These are phyloP conservation scores for Pheosia tremula DNA, from an alignment of 2,888 invertebrate genomes.

Conservation along the genomic window DNA sequence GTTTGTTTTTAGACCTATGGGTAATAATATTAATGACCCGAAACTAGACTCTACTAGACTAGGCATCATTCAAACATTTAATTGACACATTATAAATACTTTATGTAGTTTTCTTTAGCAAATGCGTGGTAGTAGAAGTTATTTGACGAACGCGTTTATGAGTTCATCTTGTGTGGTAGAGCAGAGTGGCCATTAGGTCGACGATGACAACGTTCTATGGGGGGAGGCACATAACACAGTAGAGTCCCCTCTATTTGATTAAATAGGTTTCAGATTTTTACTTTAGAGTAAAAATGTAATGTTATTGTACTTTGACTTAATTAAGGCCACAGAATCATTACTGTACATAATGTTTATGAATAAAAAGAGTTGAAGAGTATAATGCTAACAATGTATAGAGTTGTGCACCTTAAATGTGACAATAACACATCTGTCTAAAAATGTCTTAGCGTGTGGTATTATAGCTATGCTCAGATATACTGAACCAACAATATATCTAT, in stretches of 20 bases:
- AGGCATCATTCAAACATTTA: too few relatives aligned
- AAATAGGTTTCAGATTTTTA: neutral
- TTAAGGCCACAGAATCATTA: too few relatives aligned
- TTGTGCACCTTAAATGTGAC: neutral
- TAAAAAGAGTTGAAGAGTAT: too few relatives aligned
- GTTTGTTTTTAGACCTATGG: too few relatives aligned
- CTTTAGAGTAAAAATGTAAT: too few relatives aligned
- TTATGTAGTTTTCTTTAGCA: slow-evolving; percentile 12
- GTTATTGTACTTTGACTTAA: too few relatives aligned
- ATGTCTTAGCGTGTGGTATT: neutral
- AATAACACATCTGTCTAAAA: neutral
- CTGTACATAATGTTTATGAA: too few relatives aligned
- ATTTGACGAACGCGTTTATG: slow-evolving; percentile 29
- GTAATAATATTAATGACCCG: too few relatives aligned
- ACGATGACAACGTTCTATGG: slow-evolving; percentile 30
- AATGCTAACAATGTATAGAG: neutral
- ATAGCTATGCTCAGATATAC: neutral
- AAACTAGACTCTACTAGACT: too few relatives aligned
- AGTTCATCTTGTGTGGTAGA: slow-evolving; percentile 39
- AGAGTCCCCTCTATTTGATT: neutral
- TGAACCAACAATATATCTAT: neutral
- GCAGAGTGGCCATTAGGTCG: slow-evolving; percentile 26
- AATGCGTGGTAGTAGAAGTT: slow-evolving; percentile 31
- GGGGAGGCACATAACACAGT: neutral
- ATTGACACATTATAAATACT: neutral